Evolutionary conservation across 2,113 vertebrate species (phyloP), one percentile per base, ranked within the genome.

Genomic region (Isichthys henryi): DNA sequence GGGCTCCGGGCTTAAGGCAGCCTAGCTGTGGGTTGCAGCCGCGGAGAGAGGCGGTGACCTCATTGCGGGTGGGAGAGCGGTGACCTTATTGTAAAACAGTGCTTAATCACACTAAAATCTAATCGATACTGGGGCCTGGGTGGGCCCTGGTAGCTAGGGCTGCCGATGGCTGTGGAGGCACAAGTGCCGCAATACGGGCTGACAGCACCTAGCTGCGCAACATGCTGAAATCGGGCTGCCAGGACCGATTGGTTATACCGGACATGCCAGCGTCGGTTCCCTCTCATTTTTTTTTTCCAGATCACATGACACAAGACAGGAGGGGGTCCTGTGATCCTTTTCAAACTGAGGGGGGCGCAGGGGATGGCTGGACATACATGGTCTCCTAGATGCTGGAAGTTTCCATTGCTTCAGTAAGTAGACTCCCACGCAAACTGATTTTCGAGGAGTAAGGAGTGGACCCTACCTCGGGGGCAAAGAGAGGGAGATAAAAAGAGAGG

Each of bases 351-450:
- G 7, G 85, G 43, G 4, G 23, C 0, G 50, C 92, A 89, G 93
- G 86, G 90, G 88, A 92, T 88, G 91, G 93, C 91, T 91, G 49
- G 90, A 53, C 92, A 92, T 92, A 9, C 91, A 90, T 93, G 87
- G 91, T 92, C 94, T 92, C 91, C 90, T 21, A 82, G 83, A 88
- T 15, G 5, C 85, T 50, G 39, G 74, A 53, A 48, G 94, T 92
- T 96, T 98, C 98, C 97, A 98, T 99, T 62, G 97, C 98, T 96
- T 98, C 99, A 90, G 97, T 97, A 90, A 99, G 99, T 85, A 98
- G 97, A 58, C 96, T 95, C 99, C 98, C 88, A 97, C 56, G 99
- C 97, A 86, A 99, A 98, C 95, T 99, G 98, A 95, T 98, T 99
- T 90, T 98, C 97, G 17, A 98, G 98, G 0, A 98, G 97, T 94